A percentile compares a stretch with the other conserved stretches of the same genome.
Evolutionary conservation across 2,888 invertebrate species (phyloP).

Genomic region (Axea sp.): DNA sequence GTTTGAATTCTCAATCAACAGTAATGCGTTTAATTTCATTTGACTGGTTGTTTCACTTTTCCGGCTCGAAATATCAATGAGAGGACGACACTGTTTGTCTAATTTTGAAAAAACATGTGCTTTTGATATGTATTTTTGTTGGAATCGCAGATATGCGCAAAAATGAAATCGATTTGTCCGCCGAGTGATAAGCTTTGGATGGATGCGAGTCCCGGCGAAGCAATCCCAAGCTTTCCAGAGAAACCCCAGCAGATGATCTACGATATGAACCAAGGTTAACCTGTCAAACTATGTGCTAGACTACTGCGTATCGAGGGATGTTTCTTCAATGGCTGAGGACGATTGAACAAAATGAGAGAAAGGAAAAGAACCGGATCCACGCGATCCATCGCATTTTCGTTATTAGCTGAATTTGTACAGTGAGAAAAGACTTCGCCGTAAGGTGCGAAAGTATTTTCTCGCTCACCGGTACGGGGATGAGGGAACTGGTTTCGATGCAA

Average conservation of each 20-base stretch:
- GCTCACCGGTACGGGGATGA: conserved; percentile 46
- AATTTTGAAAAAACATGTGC: too few species aligned
- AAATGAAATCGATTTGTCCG: conserved; percentile 31
- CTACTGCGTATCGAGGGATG: conserved; percentile 30
- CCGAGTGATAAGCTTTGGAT: conserved; percentile 56
- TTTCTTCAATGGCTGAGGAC: conserved; percentile 5
- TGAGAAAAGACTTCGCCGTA: conserved; percentile 17
- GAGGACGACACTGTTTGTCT: too few species aligned
- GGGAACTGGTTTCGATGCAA: conserved; percentile 66
- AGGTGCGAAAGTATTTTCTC: conserved; percentile 16
- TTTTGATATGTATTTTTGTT: too few species aligned
- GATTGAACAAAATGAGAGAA: conserved; percentile 26
- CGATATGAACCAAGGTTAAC: conserved; percentile 32
- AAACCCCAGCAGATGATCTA: conserved; percentile 52
- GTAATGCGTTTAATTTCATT: too few species aligned
- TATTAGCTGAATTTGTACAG: conserved; percentile 16
- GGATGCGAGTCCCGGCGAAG: conserved; percentile 46
- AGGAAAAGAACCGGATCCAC: too few species aligned
- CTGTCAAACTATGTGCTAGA: conserved; percentile 36
- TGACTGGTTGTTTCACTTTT: conserved; percentile 30
- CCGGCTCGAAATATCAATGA: not conserved
- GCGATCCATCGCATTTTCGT: too few species aligned
- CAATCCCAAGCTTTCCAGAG: conserved; percentile 46
- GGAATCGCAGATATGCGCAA: not conserved
- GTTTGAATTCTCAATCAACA: too few species aligned